Evolutionary conservation across 37 sponge, comb jelly and placozoan genomes (phyloP), one percentile per base, ranked within the genome.

Genomic region (Hormiphora californensis): DNA sequence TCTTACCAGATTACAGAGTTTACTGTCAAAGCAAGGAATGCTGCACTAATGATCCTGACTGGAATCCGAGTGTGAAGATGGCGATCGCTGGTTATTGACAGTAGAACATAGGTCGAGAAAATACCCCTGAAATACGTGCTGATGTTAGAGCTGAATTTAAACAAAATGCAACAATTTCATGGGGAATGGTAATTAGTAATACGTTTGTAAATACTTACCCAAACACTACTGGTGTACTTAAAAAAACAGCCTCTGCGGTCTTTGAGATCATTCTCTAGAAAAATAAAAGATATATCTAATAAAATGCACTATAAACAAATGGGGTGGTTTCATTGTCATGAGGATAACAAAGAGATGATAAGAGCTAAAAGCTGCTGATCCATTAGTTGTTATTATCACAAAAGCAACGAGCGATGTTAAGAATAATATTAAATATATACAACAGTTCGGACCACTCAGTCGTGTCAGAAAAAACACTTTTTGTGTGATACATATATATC

Each of bases 1-100:
- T n/a, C 67, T 11, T 17, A 65, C 67, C 67, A 65, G 3, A 39
- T 36, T 1, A 65, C 37, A 2, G 67, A 27, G 67, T 65, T 65
- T 36, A 65, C 35, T 4, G 67, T 28, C 3, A 65, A 39, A 7
- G 67, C 34, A 7, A 65, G 67, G 37, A 65, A 65, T 3, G 35
- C 67, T 36, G 67, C 67, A 21, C 19, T 33, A 36, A 65, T 65
- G 9, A 65, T 65, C 37, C 67, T 65, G 8, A 65, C 67, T 27
- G 67, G 67, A 5, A 65, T 65, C 9, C 67, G 21, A 39, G 21
- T 33, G 7, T 17, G 3, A 7, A 65, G 37, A 1, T 36, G 15
- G 19, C 67, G 32, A 39, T 32, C 35, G 21, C 67, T 38, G 21
- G 8, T 38, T 27, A 65, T 65, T 17, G 38, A 65, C 19, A 65